Evolutionary conservation across 2,113 vertebrate genomes (phyloP).

Genomic region (Strix uralensis): DNA sequence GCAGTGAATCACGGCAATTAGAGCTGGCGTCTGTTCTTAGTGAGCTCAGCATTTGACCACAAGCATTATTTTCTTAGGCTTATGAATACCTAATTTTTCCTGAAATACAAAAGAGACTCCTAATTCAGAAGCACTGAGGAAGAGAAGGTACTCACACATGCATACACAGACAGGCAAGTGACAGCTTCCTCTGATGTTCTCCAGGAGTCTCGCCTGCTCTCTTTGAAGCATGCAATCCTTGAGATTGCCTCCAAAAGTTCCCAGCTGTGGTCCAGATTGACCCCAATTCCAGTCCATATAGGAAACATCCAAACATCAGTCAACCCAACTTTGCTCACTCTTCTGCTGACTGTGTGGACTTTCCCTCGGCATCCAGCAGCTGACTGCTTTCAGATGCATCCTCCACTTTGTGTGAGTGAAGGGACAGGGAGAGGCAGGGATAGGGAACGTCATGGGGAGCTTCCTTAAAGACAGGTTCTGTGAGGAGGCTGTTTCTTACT

Average conservation of each 20-base stretch:
- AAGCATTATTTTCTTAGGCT: not conserved
- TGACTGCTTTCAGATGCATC: not conserved
- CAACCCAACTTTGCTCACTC: not conserved
- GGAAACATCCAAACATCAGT: not conserved
- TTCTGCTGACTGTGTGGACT: not conserved
- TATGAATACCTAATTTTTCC: not conserved
- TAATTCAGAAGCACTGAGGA: not conserved
- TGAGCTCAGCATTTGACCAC: not conserved
- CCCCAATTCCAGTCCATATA: not conserved
- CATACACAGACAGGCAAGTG: not conserved
- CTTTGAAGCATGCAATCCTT: not conserved
- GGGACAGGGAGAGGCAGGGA: not conserved
- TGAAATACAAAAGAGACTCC: not conserved
- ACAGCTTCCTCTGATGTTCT: not conserved
- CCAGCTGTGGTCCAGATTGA: not conserved
- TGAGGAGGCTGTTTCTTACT: not conserved
- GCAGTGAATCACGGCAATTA: not conserved
- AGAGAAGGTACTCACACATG: not conserved
- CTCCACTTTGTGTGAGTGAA: not conserved
- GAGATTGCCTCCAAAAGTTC: not conserved
- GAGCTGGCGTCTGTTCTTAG: not conserved
- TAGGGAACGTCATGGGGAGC: not conserved
- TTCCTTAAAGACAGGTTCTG: not conserved
- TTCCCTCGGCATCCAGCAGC: not conserved
- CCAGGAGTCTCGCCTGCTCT: not conserved